A percentile compares a stretch with the other conserved stretches of the same genome.
phyloP scores from a whole-genome alignment of 2,888 invertebrate genomes.

The Drosophila bunnanda region DNA sequence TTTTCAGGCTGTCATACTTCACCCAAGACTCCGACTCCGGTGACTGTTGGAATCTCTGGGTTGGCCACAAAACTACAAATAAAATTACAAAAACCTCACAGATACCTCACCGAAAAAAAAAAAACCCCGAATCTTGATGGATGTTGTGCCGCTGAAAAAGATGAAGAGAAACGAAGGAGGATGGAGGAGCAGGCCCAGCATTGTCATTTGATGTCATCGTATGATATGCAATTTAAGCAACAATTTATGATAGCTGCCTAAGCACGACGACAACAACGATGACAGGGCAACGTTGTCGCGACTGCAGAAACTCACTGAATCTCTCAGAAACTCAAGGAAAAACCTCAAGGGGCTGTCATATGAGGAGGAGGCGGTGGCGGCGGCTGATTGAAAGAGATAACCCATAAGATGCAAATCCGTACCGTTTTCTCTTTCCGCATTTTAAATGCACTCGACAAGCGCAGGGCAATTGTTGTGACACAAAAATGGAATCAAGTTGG shows the following conservation, averaged over 20 bases:
- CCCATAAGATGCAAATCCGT: constrained; percentile 36
- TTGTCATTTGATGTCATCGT: constrained; percentile 60
- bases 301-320: constrained; percentile 27
- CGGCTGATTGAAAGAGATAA: constrained; percentile 70
- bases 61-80: constrained; percentile 13
- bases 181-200: constrained; percentile 21
- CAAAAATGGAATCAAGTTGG: constrained; percentile 26
- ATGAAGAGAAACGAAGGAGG: neutral
- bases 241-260: constrained; percentile 66
- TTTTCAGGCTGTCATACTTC: constrained; percentile 14
- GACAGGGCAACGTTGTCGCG: constrained; percentile 26
- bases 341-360: constrained; percentile 30
- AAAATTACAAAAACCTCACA: neutral
- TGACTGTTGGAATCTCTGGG: constrained; percentile 30
- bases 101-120: neutral
- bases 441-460: constrained; percentile 30
- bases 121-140: constrained; percentile 37
- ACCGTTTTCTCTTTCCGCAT: constrained; percentile 29
- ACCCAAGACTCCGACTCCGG: constrained; percentile 11
- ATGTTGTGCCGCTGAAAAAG: constrained; percentile 7
- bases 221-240: constrained; percentile 69
- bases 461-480: constrained; percentile 30
- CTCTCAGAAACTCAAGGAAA: neutral
- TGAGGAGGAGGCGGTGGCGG: constrained; percentile 41
- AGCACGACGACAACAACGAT: constrained; percentile 54